Conservation (phyloP, 2,113 vertebrate species). For the Parotia lawesii region DNA sequence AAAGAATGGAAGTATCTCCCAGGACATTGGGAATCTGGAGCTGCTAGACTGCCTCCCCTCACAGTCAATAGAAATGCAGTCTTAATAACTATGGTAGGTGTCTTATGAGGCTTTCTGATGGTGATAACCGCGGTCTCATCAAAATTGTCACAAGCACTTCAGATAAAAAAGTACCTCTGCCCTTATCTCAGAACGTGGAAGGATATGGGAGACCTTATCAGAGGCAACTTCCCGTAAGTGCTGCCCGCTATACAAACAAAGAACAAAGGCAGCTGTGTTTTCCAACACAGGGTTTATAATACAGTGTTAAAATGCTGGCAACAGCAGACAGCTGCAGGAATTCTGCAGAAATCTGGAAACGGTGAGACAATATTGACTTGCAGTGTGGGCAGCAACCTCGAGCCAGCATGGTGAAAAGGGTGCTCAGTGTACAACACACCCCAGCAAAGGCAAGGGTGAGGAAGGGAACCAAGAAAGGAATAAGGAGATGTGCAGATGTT, state of each 20-base stretch:
- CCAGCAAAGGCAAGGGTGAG: not conserved
- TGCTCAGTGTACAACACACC: not conserved
- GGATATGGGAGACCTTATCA: not conserved
- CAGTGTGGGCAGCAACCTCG: not conserved
- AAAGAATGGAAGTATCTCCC: not conserved
- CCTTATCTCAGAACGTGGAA: conserved; percentile 2
- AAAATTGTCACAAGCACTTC: not conserved
- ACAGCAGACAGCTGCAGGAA: not conserved
- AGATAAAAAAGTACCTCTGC: not conserved
- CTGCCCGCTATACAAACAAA: not conserved
- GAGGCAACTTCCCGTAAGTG: not conserved
- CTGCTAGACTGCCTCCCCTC: not conserved
- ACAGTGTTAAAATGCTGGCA: not conserved
- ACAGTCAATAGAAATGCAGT: not conserved
- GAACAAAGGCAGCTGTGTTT: conserved; percentile 9
- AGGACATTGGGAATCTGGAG: not conserved
- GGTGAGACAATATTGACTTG: not conserved
- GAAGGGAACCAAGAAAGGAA: not conserved
- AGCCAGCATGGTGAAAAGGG: not conserved
- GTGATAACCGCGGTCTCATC: not conserved
- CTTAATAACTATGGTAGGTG: not conserved
- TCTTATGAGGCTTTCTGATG: not conserved
- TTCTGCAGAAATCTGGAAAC: not conserved
- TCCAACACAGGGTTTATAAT: not conserved
- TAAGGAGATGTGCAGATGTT: not conserved